phyloP scores from a whole-genome alignment of 2,888 invertebrate species.

The Synergus gifuensis region DNA sequence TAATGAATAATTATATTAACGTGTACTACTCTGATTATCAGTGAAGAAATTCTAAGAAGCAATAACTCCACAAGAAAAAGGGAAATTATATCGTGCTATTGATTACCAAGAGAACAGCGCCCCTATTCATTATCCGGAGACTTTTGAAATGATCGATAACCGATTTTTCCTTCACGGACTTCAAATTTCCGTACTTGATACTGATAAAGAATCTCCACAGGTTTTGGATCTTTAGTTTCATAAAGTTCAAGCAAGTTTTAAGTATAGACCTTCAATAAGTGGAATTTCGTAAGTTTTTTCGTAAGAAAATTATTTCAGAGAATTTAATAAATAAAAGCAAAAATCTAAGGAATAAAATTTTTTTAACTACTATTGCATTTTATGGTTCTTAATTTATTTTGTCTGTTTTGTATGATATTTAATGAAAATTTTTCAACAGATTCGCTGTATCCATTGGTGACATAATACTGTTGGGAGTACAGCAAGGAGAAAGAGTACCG shows the following conservation, averaged over 20 bases:
- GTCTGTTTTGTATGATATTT: neutral
- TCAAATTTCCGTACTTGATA: conserved; percentile 85
- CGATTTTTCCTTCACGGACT: conserved; percentile 88
- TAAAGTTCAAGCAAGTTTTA: conserved; percentile 82
- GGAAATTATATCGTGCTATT: conserved; percentile 95
- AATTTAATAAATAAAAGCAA: no score
- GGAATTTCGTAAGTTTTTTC: conserved; percentile 83
- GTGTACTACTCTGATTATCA: conserved; percentile 67
- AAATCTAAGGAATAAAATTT: no score
- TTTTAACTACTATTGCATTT: no score
- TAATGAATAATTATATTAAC: neutral
- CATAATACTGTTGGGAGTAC: conserved; percentile 80
- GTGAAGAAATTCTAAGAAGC: conserved; percentile 92
- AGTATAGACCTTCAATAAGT: conserved; percentile 88
- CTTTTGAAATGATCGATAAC: conserved; percentile 88
- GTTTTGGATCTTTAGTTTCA: conserved; percentile 83
- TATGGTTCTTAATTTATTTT: no score
- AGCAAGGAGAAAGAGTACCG: conserved; percentile 83
- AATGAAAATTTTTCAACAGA: conserved; percentile 52
- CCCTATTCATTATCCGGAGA: conserved; percentile 84
- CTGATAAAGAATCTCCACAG: conserved; percentile 77
- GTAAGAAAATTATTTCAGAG: no score
- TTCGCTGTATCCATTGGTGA: conserved; percentile 70
- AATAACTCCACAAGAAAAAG: conserved; percentile 96
- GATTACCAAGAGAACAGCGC: conserved; percentile 95